Evolutionary conservation across 1,140 invertebrate species (phyloP).

Genomic region (Hirudo medicinalis): DNA sequence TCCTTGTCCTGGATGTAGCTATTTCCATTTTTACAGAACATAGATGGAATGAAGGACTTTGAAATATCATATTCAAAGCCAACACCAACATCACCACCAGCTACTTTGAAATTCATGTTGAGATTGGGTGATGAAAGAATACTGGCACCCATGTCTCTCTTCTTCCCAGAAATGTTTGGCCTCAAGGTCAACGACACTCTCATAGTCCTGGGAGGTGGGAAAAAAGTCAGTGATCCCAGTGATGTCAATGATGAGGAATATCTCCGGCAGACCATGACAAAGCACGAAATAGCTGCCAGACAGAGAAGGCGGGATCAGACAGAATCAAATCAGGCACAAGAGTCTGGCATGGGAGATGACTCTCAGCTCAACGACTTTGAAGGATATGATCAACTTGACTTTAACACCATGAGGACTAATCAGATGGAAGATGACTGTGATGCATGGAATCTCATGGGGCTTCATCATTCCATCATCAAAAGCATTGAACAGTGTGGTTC

Average conservation of each 20-base stretch:
- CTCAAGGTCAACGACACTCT: constrained; percentile 56
- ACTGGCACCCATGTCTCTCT: constrained; percentile 73
- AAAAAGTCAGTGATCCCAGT: constrained; percentile 64
- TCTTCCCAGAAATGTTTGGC: constrained; percentile 73
- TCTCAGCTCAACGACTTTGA: constrained; percentile 4
- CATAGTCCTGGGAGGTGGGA: constrained; percentile 9
- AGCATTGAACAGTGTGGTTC: constrained; percentile 76
- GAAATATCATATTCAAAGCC: constrained; percentile 43
- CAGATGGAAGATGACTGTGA: constrained; percentile 21
- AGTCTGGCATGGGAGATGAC: constrained; percentile 5
- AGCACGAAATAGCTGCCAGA: constrained; percentile 21
- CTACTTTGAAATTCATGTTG: constrained; percentile 55
- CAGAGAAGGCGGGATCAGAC: not conserved
- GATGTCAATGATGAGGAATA: constrained; percentile 88
- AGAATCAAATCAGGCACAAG: not conserved
- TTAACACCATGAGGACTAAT: not conserved
- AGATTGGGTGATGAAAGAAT: constrained; percentile 83
- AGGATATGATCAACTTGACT: not conserved
- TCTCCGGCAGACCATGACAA: constrained; percentile 42
- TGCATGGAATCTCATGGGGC: constrained; percentile 52
- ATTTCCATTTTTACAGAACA: constrained; percentile 46
- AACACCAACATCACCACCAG: not conserved
- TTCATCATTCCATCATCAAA: constrained; percentile 78
- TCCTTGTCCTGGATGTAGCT: not conserved
- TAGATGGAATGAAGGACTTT: constrained; percentile 68